Percentiles rank a stretch among this genome's conserved stretches.
phyloP scores from a whole-genome alignment of 2,113 vertebrate species.

The Dicentrarchus labrax region DNA sequence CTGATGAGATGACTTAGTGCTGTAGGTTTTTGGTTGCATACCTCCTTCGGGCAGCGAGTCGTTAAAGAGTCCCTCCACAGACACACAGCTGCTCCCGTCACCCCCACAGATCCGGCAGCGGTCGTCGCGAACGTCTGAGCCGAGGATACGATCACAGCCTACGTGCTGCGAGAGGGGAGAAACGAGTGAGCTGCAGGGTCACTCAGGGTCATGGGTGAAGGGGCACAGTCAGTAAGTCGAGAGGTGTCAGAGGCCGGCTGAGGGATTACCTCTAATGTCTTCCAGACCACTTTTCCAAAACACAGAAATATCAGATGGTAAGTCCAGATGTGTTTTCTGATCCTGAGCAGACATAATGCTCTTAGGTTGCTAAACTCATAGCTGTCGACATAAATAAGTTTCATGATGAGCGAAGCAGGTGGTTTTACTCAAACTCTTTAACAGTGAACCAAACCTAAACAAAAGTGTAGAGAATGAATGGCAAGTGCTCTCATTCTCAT shows the following conservation, averaged over 20 bases:
- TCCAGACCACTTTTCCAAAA: constrained; percentile 75
- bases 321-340: constrained; percentile 77
- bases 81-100: constrained; percentile 92
- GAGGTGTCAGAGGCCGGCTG: constrained; percentile 72
- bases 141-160: constrained; percentile 95
- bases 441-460: constrained; percentile 70
- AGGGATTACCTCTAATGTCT: constrained; percentile 74
- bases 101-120: constrained; percentile 94
- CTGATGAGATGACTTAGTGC: not conserved
- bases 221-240: constrained; percentile 63
- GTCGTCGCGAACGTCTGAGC: constrained; percentile 94
- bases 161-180: constrained; percentile 88
- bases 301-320: constrained; percentile 75
- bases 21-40: constrained; percentile 64
- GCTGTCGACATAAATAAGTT: constrained; percentile 75
- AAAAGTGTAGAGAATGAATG: constrained; percentile 51
- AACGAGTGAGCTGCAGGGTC: constrained; percentile 48
- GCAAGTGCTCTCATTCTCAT: constrained; percentile 44
- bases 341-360: constrained; percentile 74
- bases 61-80: constrained; percentile 93
- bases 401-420: constrained; percentile 78
- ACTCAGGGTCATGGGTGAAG: constrained; percentile 57
- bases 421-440: constrained; percentile 72
- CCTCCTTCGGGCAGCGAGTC: constrained; percentile 91
- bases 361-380: constrained; percentile 72